Conservation (phyloP, 2,797 vertebrate genomes). For the Eurystomus glaucurus region DNA sequence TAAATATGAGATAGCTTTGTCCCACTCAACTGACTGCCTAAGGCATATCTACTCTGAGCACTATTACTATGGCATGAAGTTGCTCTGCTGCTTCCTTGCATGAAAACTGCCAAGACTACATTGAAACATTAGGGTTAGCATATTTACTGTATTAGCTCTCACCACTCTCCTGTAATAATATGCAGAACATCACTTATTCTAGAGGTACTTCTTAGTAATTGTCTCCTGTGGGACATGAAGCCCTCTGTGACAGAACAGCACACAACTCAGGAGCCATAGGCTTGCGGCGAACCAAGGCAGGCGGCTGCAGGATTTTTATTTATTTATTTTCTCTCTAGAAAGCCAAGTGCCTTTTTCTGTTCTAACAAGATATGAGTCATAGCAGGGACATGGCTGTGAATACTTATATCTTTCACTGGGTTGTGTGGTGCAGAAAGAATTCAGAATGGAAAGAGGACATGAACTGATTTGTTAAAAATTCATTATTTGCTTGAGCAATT, state of each 20-base stretch:
- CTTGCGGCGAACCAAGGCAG: background rate
- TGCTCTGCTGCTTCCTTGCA: background rate
- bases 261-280: background rate
- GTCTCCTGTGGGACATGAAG: constrained; percentile 33
- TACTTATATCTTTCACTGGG: constrained; percentile 44
- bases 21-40: background rate
- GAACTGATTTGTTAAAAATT: constrained; percentile 40
- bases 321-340: background rate
- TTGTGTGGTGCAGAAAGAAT: constrained; percentile 21
- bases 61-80: background rate
- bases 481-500: background rate
- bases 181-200: constrained; percentile 48
- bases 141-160: background rate
- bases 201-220: constrained; percentile 44
- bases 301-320: background rate
- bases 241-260: background rate
- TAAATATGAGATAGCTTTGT: background rate
- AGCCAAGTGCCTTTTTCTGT: constrained; percentile 31
- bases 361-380: constrained; percentile 63
- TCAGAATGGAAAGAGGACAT: background rate
- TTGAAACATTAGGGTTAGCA: background rate
- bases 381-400: constrained; percentile 38
- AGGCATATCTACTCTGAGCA: background rate
- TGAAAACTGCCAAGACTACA: background rate
- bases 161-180: background rate